Percentiles rank a stretch among this genome's conserved stretches.
These are phyloP conservation scores for Euphydryas editha DNA, from an alignment of 2,888 invertebrate species.

Conservation along the genomic window DNA sequence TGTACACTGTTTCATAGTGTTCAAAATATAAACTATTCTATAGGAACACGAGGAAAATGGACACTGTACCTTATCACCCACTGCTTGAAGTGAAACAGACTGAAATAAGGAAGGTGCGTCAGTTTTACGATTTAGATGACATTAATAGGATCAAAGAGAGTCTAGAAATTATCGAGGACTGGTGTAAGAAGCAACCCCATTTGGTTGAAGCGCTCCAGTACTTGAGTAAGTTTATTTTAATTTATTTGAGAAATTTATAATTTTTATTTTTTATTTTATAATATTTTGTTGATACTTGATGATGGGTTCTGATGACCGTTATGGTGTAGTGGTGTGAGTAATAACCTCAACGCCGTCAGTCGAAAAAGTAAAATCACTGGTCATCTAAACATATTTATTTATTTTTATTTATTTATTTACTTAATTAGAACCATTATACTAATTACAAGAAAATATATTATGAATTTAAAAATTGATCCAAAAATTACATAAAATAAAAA, in stretches of 20 bases:
- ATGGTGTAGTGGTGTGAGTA: no score
- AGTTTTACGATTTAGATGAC: conserved; percentile 9
- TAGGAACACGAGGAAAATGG: not conserved
- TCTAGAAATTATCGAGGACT: conserved; percentile 3
- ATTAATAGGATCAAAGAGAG: conserved; percentile 4
- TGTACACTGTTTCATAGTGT: not conserved
- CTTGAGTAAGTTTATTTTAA: conserved; percentile 13
- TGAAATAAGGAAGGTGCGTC: not conserved
- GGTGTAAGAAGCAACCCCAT: conserved; percentile 19
- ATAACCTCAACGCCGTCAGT: no score
- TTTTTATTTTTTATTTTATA: not conserved
- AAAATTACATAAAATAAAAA: no score
- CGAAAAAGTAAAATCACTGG: no score
- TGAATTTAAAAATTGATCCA: no score
- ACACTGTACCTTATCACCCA: conserved; percentile 6
- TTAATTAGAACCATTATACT: no score
- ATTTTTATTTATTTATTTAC: no score
- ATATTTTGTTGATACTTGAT: not conserved
- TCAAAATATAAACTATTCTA: not conserved
- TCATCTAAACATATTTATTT: no score
- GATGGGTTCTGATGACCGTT: no score
- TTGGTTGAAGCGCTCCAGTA: conserved; percentile 15
- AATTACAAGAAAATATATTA: no score
- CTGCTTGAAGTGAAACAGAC: conserved; percentile 4
- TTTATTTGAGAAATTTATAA: not conserved